Conservation (phyloP, 2,888 invertebrate species). For the Mimas tiliae region DNA sequence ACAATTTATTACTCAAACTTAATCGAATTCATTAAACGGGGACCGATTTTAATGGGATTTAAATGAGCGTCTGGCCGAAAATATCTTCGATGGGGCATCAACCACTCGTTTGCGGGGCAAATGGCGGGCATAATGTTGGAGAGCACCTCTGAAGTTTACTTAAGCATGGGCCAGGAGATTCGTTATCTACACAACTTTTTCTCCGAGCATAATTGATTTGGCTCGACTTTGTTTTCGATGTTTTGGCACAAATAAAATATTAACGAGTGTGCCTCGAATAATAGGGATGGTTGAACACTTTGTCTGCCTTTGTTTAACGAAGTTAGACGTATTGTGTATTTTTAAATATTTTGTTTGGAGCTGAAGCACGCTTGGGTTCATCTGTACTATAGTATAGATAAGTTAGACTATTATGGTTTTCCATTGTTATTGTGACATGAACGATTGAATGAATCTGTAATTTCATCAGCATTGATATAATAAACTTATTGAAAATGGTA, state of each 20-base stretch:
- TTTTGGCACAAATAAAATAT: slow-evolving; percentile 25
- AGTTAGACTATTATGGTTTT: no score
- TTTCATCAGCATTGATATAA: no score
- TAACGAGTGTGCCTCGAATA: slow-evolving; percentile 17
- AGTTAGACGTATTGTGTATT: neutral
- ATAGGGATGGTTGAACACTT: neutral
- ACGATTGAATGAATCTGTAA: no score
- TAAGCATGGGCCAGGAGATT: slow-evolving; percentile 38
- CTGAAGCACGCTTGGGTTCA: neutral
- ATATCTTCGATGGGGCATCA: slow-evolving; percentile 40
- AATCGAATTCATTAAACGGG: slow-evolving; percentile 35
- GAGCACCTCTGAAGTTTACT: slow-evolving; percentile 49
- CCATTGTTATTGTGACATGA: no score
- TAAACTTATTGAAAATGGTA: no score
- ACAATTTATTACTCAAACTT: neutral
- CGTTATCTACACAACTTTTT: slow-evolving; percentile 45
- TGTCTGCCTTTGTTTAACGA: slow-evolving; percentile 3
- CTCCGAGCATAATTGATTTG: slow-evolving; percentile 47
- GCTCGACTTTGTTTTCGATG: slow-evolving; percentile 17
- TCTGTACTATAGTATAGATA: neutral
- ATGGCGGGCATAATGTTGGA: slow-evolving; percentile 42
- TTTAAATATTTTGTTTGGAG: slow-evolving; percentile 6
- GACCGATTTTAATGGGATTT: slow-evolving; percentile 41
- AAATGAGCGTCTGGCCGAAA: slow-evolving; percentile 36
- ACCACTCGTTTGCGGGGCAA: slow-evolving; percentile 45